phyloP scores from a whole-genome alignment of 2,113 vertebrate genomes.

The Malurus melanocephalus region DNA sequence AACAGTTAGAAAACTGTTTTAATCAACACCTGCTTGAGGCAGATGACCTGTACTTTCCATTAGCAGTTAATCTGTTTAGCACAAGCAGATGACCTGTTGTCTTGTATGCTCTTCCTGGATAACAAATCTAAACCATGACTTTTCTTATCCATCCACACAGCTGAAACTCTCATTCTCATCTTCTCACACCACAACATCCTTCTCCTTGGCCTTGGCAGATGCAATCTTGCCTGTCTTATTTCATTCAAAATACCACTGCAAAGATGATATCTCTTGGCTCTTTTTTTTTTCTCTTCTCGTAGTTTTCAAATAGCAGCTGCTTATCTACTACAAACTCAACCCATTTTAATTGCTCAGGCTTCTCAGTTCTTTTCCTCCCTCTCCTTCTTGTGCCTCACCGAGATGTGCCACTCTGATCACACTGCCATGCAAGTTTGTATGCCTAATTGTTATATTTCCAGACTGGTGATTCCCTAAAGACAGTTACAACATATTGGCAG shows the following conservation, averaged over 20 bases:
- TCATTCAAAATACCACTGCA: neutral
- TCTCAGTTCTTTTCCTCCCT: neutral
- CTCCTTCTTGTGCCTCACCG: neutral
- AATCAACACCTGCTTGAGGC: neutral
- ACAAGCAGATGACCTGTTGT: neutral
- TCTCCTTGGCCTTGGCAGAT: neutral
- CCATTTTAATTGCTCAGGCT: neutral
- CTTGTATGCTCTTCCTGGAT: neutral
- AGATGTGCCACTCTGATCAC: neutral
- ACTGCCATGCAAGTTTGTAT: neutral
- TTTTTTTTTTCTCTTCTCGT: neutral
- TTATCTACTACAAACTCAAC: neutral
- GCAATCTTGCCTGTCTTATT: neutral
- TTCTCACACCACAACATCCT: neutral
- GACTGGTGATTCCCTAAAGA: neutral
- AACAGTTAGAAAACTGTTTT: conserved; percentile 3
- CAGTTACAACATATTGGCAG: rapidly evolving
- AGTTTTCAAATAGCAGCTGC: neutral
- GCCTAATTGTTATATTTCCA: neutral
- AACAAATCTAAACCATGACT: neutral
- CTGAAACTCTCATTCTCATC: neutral
- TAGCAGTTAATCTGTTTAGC: neutral
- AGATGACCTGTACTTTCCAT: neutral
- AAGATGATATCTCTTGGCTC: neutral
- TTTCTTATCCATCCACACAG: neutral